Evolutionary conservation across 2,888 invertebrate genomes (phyloP), one percentile per base, ranked within the genome.

Genomic region (Anticlea derivata): DNA sequence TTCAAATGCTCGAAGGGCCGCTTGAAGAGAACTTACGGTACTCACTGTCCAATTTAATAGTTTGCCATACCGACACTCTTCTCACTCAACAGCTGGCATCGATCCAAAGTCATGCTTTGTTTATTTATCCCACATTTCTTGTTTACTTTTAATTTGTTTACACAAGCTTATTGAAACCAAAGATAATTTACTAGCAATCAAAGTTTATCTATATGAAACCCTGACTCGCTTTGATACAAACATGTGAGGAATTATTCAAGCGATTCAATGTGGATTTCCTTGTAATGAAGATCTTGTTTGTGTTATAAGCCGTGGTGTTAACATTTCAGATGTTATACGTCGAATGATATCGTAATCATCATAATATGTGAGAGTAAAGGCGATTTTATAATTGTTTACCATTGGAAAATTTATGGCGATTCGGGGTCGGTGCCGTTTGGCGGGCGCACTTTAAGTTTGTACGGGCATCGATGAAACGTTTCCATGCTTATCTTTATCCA

Each of bases 141-240:
- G 56, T 70, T 66, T 65, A 64, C 54, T 41, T 60, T 29, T 39
- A 54, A 44, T 45, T 50, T 66, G 63, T 68, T 72, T 68, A 68
- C 61, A 40, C 44, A 60, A 37, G 45, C 55, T 64, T 59, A 64
- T 61, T 60, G 55, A 58, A 50, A 50, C 45, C 60, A 50, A 39
- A 59, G 65, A 66, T 48, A 58, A 8, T 27, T 58, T 41, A 50
- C 37, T 31, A 7, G 7, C 13, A 31, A 27, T 17, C 17, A n/a
- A n/a, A n/a, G n/a, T n/a, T n/a, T n/a, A n/a, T 17, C 17, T 4
- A 17, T 17, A 17, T 17, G 26, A n/a, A n/a, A n/a, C n/a, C n/a
- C n/a, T n/a, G n/a, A n/a, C n/a, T n/a, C n/a, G n/a, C n/a, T n/a
- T n/a, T n/a, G n/a, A n/a, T n/a, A n/a, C n/a, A n/a, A n/a, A n/a